Evolutionary conservation across 1,140 invertebrate genomes (phyloP), one percentile per base, ranked within the genome.

Genomic region (Oryctes rhinoceros): DNA sequence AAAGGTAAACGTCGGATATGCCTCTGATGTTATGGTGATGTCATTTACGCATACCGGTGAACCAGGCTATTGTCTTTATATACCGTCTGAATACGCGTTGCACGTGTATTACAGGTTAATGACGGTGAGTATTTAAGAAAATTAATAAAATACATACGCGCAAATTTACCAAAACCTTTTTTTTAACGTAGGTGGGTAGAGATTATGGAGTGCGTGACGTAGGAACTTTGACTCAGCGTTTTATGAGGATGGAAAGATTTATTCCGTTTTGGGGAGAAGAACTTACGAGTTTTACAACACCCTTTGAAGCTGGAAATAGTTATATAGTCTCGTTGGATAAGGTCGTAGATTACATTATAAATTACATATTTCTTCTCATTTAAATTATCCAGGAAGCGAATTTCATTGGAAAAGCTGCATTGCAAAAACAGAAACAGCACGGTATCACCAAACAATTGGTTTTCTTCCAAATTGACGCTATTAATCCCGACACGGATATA

Each of bases 21-120:
- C 93, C 5, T 94, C 93, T 65, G 92, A 93, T 81, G 93, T 96
- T 18, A 91, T 93, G 87, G 91, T 94, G 39, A 94, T 96, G 92
- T 91, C 93, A 80, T 91, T 96, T 79, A 95, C 95, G 0, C 94
- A 96, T 83, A 95, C 94, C 76, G 95, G 95, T 37, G 95, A 96
- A 88, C 91, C 94, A 84, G 95, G 95, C 7, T 96, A 94, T 89
- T 94, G 94, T 76, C 87, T 96, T 0, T 96, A 96, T 85, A 92
- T 96, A 79, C 95, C 94, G 24, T 91, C 92, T 5, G 91, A 95
- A 89, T 95, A 94, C 88, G 94, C 94, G 4, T 88, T 96, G 9
- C 94, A 96, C 84, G 93, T 96, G 0, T 96, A 96, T 85, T 92
- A 94, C 82, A 90, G 90, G 81, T 86, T 96, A 71, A 92, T 95